A percentile compares a stretch with the other conserved stretches of the same genome.
Conservation (phyloP, 2,797 vertebrate species). For the Dromococcyx pavoninus region DNA sequence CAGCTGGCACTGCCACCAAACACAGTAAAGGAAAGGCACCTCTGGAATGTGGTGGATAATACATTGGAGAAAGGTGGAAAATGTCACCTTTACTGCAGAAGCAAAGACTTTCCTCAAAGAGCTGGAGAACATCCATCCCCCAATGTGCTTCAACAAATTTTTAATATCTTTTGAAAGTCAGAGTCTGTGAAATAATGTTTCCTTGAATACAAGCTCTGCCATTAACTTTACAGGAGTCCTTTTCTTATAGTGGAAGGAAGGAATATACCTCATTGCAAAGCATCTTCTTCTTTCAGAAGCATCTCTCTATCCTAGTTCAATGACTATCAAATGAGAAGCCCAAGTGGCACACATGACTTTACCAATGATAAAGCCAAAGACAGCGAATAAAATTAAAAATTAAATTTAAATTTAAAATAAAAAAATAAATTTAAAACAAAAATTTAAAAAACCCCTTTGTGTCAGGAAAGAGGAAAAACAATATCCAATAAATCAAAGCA, state of each 20-base stretch:
- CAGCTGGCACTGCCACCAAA: not conserved
- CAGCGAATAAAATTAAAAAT: not conserved
- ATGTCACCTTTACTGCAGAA: not conserved
- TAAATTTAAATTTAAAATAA: too few relatives aligned
- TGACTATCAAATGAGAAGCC: not conserved
- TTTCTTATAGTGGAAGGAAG: not conserved
- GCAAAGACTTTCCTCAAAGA: not conserved
- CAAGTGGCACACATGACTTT: not conserved
- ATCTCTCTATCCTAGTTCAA: not conserved
- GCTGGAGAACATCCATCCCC: fast-evolving
- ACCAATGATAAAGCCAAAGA: not conserved
- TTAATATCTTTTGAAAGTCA: not conserved
- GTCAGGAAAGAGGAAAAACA: not conserved
- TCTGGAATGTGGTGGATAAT: too few relatives aligned
- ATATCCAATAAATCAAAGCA: not conserved
- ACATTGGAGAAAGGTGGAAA: not conserved
- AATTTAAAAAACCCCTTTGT: too few relatives aligned
- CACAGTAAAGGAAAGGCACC: not conserved
- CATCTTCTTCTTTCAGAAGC: not conserved
- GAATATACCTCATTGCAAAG: not conserved
- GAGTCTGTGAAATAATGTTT: not conserved
- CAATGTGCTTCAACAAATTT: not conserved
- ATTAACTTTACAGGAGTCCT: not conserved
- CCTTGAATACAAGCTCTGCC: not conserved
- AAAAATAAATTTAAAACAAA: too few relatives aligned